Evolutionary conservation across 2,113 vertebrate genomes (phyloP).

Genomic region (cattle (Bos taurus)): ARS-UCD2.0 NC_037357.1:55726501-55727000

Average conservation of each 20-base stretch:
- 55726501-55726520: neutral
- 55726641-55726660: neutral
- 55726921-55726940: neutral
- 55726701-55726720: neutral
- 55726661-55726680: neutral
- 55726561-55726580: neutral
- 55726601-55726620: neutral
- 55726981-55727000: neutral
- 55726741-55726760: neutral
- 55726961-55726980: conserved; percentile 23
- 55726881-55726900: neutral
- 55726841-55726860: neutral
- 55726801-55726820: neutral
- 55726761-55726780: neutral
- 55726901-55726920: neutral
- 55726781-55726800: neutral
- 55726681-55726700: neutral
- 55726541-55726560: neutral
- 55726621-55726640: neutral
- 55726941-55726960: neutral
- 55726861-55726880: neutral
- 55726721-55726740: neutral
- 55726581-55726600: neutral
- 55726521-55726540: neutral
- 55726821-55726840: neutral